A percentile compares a stretch with the other conserved stretches of the same genome.
Evolutionary conservation across 2,797 vertebrate species (phyloP).

Genomic region (Amblyraja radiata): DNA sequence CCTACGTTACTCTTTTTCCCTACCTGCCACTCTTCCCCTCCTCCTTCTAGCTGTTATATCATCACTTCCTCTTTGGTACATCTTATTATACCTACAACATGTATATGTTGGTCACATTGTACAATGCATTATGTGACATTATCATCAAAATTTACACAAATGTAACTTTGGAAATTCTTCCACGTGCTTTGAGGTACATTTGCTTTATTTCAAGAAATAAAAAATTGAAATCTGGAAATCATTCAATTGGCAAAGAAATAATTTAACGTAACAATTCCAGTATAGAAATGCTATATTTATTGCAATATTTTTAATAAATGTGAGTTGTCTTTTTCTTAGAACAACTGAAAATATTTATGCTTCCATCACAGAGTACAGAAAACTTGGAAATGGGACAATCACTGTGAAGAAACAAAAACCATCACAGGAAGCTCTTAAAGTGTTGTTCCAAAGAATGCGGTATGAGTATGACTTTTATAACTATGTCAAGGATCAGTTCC

Average conservation of each 20-base stretch:
- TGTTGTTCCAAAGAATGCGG: slow-evolving; percentile 89
- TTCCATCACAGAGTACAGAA: slow-evolving; percentile 74
- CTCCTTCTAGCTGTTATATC: neutral
- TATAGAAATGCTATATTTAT: neutral
- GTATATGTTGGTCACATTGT: neutral
- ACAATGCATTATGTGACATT: neutral
- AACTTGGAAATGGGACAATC: slow-evolving; percentile 92
- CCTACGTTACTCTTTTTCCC: neutral
- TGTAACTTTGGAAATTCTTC: neutral
- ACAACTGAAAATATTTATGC: slow-evolving; percentile 25
- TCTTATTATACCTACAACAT: neutral
- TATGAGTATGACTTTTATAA: slow-evolving; percentile 96
- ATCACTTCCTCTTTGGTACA: neutral
- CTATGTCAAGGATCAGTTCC: slow-evolving; percentile 92
- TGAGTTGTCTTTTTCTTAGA: slow-evolving; percentile 40
- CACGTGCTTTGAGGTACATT: neutral
- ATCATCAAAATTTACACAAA: neutral
- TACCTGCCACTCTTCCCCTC: neutral
- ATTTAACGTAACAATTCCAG: neutral
- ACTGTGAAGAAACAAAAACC: slow-evolving; percentile 90
- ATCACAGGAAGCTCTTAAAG: slow-evolving; percentile 83
- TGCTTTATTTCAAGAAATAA: neutral
- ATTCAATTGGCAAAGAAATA: neutral
- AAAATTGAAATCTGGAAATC: neutral
- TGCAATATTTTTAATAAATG: neutral